A percentile compares a stretch with the other conserved stretches of the same genome.
Conservation (phyloP, 2,797 vertebrate species). For the Rhinophrynus dorsalis region DNA sequence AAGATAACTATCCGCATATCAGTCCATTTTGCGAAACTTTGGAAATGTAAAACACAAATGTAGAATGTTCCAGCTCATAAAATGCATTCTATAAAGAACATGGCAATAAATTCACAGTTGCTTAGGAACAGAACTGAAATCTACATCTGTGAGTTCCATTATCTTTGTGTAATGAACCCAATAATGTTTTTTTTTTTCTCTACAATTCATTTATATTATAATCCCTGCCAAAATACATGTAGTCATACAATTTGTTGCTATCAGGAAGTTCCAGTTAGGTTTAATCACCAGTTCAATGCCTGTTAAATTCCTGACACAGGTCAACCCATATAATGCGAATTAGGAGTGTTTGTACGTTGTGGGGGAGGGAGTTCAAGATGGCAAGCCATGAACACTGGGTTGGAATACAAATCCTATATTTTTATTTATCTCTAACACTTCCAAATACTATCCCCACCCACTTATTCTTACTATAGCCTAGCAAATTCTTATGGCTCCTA, state of each 20-base stretch:
- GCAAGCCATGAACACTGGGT: too few species aligned
- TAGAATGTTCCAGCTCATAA: slow-evolving; percentile 59
- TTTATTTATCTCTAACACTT: too few species aligned
- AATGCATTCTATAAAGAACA: slow-evolving; percentile 67
- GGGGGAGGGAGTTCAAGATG: too few species aligned
- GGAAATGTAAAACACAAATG: slow-evolving; percentile 35
- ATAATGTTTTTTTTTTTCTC: background rate
- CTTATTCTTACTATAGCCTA: too few species aligned
- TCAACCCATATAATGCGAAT: background rate
- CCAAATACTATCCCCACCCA: too few species aligned
- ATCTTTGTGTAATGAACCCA: slow-evolving; percentile 74
- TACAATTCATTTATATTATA: slow-evolving; percentile 56
- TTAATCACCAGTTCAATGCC: background rate
- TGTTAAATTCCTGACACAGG: background rate
- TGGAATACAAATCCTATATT: too few species aligned
- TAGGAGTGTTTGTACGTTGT: background rate
- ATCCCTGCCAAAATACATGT: slow-evolving; percentile 21
- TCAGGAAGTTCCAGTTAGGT: background rate
- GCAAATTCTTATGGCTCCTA: too few species aligned
- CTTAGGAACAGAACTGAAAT: slow-evolving; percentile 76
- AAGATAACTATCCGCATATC: background rate
- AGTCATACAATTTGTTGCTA: background rate
- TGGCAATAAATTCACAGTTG: slow-evolving; percentile 72
- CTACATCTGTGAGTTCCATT: slow-evolving; percentile 71
- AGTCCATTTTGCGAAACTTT: background rate